A percentile compares a stretch with the other conserved stretches of the same genome.
Conservation (phyloP, 2,797 vertebrate genomes). For the Anabas testudineus region DNA sequence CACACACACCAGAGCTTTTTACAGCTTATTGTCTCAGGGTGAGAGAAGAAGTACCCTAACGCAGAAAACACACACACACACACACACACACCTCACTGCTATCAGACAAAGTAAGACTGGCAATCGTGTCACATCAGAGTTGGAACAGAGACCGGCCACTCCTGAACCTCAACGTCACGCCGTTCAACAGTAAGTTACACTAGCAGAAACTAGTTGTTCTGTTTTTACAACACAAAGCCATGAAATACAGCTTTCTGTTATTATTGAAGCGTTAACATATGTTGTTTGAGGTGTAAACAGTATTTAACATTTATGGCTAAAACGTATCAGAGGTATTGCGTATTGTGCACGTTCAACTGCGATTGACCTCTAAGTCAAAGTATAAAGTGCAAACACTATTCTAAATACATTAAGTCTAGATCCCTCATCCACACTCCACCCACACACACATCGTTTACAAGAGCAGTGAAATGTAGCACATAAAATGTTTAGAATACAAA, state of each 20-base stretch:
- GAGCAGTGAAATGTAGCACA: too few species aligned
- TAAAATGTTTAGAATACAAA: too few species aligned
- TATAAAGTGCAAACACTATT: neutral
- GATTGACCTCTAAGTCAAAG: neutral
- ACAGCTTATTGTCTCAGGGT: constrained; percentile 71
- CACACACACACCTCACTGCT: constrained; percentile 12
- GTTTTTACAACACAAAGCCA: neutral
- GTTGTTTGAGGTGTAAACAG: neutral
- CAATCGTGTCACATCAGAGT: too few species aligned
- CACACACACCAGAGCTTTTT: constrained; percentile 62
- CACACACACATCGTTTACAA: too few species aligned
- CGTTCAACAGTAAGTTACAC: neutral
- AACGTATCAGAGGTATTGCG: neutral
- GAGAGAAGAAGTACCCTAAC: constrained; percentile 46
- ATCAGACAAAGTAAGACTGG: constrained; percentile 9
- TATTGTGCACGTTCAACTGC: neutral
- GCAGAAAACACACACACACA: constrained; percentile 26
- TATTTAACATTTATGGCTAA: neutral
- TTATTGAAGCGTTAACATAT: constrained; percentile 1
- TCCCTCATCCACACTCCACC: too few species aligned
- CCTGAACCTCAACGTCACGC: neutral
- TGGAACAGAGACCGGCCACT: neutral
- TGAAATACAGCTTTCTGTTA: neutral
- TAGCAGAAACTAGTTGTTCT: neutral
- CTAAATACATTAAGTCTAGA: neutral